Percentiles rank a stretch among this genome's conserved stretches.
Conservation (phyloP, 2,797 vertebrate genomes). For the Staurois parvus region DNA sequence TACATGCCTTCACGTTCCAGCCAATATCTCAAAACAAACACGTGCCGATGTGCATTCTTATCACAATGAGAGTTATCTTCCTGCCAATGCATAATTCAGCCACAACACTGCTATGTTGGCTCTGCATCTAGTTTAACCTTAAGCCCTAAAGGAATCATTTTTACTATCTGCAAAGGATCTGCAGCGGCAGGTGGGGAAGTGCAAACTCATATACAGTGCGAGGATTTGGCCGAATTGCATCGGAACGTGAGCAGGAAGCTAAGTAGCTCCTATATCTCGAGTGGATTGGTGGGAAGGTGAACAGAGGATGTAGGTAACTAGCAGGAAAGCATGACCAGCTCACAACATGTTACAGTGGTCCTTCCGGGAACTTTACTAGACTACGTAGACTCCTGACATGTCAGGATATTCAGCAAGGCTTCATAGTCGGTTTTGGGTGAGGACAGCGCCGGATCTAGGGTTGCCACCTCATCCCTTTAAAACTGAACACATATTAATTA, state of each 20-base stretch:
- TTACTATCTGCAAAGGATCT: slow-evolving; percentile 9
- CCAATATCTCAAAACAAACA: slow-evolving; percentile 38
- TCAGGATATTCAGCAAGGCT: too few species aligned
- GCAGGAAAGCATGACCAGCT: not conserved
- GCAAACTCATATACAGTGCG: not conserved
- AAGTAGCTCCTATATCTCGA: not conserved
- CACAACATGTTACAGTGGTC: too few species aligned
- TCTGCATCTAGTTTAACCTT: slow-evolving; percentile 38
- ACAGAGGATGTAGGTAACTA: not conserved
- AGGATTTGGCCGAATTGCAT: slow-evolving; percentile 24
- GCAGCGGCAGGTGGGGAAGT: not conserved
- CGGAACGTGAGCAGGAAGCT: slow-evolving; percentile 17
- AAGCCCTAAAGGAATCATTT: slow-evolving; percentile 43
- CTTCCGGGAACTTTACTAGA: too few species aligned
- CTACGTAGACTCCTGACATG: too few species aligned
- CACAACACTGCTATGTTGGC: slow-evolving; percentile 19
- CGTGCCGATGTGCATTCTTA: slow-evolving; percentile 37
- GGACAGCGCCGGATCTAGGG: too few species aligned
- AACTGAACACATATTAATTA: too few species aligned
- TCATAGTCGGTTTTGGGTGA: too few species aligned
- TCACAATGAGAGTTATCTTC: slow-evolving; percentile 32
- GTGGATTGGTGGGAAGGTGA: slow-evolving; percentile 1
- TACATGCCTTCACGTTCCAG: slow-evolving; percentile 1
- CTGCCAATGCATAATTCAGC: slow-evolving; percentile 21
- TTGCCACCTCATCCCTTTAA: too few species aligned